A percentile compares a stretch with the other conserved stretches of the same genome.
These are phyloP conservation scores for Beaufortia kweichowensis DNA, from an alignment of 2,113 vertebrate species.

Conservation along the genomic window DNA sequence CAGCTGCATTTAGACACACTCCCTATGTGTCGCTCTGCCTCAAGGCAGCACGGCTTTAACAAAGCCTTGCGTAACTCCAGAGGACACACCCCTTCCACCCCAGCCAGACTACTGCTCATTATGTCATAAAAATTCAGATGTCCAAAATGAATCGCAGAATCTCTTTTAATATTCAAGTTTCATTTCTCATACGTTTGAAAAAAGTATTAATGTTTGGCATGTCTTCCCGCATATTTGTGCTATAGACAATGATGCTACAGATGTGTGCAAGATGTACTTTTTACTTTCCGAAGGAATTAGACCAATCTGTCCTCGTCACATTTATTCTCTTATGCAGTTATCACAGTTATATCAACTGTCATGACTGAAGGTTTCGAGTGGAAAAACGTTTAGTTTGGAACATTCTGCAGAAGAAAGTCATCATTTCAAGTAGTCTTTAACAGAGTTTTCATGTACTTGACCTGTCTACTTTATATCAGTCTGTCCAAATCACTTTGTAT, in stretches of 20 bases:
- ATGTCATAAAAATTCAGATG: not conserved
- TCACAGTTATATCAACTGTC: too few species aligned
- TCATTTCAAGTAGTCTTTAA: slow-evolving; percentile 4
- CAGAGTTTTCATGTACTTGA: slow-evolving; percentile 17
- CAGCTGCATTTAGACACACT: not conserved
- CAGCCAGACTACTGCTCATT: not conserved
- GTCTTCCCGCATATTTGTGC: too few species aligned
- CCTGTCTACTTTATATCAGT: slow-evolving; percentile 14
- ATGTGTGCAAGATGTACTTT: too few species aligned
- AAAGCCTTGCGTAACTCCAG: not conserved
- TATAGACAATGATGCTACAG: too few species aligned
- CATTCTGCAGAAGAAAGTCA: not conserved
- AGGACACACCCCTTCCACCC: slow-evolving; percentile 8
- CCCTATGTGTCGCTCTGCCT: not conserved
- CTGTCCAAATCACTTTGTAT: not conserved
- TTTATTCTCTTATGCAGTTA: too few species aligned
- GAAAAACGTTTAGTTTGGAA: not conserved
- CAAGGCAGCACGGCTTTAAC: not conserved
- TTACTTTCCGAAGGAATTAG: too few species aligned
- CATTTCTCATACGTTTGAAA: too few species aligned
- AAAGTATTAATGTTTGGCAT: too few species aligned
- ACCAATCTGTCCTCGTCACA: too few species aligned
- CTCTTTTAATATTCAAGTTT: too few species aligned
- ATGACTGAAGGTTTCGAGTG: not conserved
- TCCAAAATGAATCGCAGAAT: not conserved